Conservation (phyloP, 2,113 vertebrate genomes). For the Donacobius atricapilla region DNA sequence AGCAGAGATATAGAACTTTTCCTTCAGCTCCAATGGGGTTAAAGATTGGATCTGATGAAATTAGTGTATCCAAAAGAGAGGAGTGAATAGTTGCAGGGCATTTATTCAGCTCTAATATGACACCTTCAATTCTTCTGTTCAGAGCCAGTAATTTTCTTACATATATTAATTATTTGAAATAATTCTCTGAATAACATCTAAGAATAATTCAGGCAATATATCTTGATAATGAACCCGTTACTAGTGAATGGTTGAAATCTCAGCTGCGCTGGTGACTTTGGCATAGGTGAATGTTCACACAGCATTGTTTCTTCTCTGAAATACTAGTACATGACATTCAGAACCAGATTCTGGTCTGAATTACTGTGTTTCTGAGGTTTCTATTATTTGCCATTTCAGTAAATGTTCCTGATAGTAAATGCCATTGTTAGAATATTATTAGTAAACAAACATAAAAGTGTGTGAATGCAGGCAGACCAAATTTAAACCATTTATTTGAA, state of each 20-base stretch:
- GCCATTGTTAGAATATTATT: conserved; percentile 30
- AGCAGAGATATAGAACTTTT: neutral
- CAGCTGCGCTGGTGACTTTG: conserved; percentile 36
- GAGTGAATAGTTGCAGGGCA: conserved; percentile 38
- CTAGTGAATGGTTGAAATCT: conserved; percentile 47
- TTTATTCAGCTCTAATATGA: conserved; percentile 48
- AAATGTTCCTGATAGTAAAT: conserved; percentile 8
- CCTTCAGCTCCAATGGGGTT: neutral
- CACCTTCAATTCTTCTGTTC: conserved; percentile 58
- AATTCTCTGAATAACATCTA: conserved; percentile 54
- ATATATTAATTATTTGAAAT: conserved; percentile 65
- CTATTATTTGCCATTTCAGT: conserved; percentile 28
- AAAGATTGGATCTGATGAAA: conserved; percentile 31
- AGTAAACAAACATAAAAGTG: neutral
- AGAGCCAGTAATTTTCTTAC: conserved; percentile 50
- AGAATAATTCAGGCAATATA: conserved; percentile 57
- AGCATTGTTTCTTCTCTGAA: conserved; percentile 58
- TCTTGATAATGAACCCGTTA: conserved; percentile 34
- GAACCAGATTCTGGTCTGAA: conserved; percentile 36
- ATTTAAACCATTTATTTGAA: neutral
- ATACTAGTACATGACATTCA: conserved; percentile 57
- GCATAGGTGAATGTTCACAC: conserved; percentile 13
- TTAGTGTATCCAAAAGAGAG: conserved; percentile 5
- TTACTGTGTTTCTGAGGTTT: conserved; percentile 14
- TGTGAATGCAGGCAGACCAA: neutral